Percentiles rank a stretch among this genome's conserved stretches.
phyloP scores from a whole-genome alignment of 2,888 invertebrate species.

The Dryobotodes eremita region DNA sequence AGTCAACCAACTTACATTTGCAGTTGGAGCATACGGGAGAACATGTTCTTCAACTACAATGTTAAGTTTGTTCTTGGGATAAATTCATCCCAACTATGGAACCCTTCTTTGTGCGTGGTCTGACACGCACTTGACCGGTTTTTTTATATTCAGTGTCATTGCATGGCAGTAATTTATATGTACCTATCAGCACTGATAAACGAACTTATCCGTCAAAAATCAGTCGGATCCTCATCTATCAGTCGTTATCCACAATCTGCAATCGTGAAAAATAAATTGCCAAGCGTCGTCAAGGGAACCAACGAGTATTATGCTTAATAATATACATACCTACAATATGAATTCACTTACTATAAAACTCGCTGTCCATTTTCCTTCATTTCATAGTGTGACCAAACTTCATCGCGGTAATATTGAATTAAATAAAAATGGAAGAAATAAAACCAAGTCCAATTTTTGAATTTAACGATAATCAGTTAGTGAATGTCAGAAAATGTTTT shows the following conservation, averaged over 20 bases:
- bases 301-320: constrained; percentile 11
- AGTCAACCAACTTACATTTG: too few species aligned
- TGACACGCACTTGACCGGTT: too few species aligned
- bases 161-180: neutral
- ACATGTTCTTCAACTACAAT: too few species aligned
- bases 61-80: too few species aligned
- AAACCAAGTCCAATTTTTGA: constrained; percentile 38
- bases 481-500: constrained; percentile 59
- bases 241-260: neutral
- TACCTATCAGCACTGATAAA: neutral
- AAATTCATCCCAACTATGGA: too few species aligned
- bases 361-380: constrained; percentile 18
- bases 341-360: constrained; percentile 39
- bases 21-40: too few species aligned
- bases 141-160: too few species aligned
- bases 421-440: constrained; percentile 47
- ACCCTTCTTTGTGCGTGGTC: too few species aligned
- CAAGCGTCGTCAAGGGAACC: constrained; percentile 14
- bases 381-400: constrained; percentile 18
- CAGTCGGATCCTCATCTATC: neutral
- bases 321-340: neutral
- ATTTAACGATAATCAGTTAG: constrained; percentile 61
- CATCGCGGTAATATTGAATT: neutral
- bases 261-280: constrained; percentile 3
- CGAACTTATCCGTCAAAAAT: neutral